Conservation (phyloP, 2,797 vertebrate species). For the Apodemus agrarius region DNA sequence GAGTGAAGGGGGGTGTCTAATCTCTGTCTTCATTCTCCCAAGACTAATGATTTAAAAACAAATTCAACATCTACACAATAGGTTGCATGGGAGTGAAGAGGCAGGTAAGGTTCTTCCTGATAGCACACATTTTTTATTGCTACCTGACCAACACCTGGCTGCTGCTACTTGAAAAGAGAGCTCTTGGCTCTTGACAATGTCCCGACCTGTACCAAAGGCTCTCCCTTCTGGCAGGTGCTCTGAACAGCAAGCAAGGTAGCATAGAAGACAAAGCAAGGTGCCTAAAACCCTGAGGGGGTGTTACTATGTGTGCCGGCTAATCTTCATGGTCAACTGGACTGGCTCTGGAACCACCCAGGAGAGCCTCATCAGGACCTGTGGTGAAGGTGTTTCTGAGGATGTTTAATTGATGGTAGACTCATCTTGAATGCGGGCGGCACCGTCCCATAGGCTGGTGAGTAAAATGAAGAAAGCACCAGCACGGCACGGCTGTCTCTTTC, state of each 20-base stretch:
- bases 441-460: not conserved
- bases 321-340: not conserved
- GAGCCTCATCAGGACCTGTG: not conserved
- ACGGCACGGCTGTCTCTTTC: not conserved
- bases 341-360: not conserved
- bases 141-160: not conserved
- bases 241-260: not conserved
- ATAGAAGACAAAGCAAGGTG: not conserved
- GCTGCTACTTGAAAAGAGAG: not conserved
- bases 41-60: conserved; percentile 38
- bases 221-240: not conserved
- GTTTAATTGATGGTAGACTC: not conserved
- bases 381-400: not conserved
- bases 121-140: not conserved
- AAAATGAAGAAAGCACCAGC: no score
- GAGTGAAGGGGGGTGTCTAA: not conserved
- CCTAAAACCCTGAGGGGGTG: not conserved
- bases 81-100: not conserved
- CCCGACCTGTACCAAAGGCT: not conserved
- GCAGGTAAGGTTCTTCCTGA: not conserved
- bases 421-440: not conserved
- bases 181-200: not conserved
- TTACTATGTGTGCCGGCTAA: not conserved
- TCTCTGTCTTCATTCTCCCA: not conserved
- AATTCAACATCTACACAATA: not conserved